Conservation (phyloP, 2,797 vertebrate species). For the Xyrichtys novacula region DNA sequence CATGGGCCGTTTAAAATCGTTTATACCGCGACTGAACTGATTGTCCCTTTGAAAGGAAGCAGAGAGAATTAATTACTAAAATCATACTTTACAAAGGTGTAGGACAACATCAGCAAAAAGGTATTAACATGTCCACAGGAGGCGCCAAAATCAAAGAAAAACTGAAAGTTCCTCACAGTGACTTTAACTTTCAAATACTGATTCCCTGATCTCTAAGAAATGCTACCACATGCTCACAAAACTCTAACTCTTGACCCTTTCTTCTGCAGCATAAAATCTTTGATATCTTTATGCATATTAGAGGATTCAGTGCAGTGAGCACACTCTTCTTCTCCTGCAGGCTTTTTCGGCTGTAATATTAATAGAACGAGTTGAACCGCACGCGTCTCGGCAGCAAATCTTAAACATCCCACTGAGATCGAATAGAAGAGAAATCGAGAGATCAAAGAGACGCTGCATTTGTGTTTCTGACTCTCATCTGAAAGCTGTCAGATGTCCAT, state of each 20-base stretch:
- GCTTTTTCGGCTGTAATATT: conserved; percentile 57
- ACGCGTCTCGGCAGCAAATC: conserved; percentile 34
- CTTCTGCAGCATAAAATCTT: conserved; percentile 1
- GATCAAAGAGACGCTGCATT: conserved; percentile 57
- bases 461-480: conserved; percentile 41
- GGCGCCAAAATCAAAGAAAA: too few species aligned
- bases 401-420: conserved; percentile 43
- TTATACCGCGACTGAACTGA: too few species aligned
- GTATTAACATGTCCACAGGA: too few species aligned
- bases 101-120: too few species aligned
- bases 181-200: not conserved
- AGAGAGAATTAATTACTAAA: too few species aligned
- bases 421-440: conserved; percentile 17
- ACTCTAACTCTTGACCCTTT: conserved; percentile 8
- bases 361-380: conserved; percentile 54
- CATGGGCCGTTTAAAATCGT: too few species aligned
- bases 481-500: conserved; percentile 35
- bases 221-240: not conserved
- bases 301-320: conserved; percentile 39
- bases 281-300: conserved; percentile 29
- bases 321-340: conserved; percentile 50
- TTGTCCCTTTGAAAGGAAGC: too few species aligned
- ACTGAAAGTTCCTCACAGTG: too few species aligned
- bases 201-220: conserved; percentile 11
- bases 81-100: too few species aligned